Base-by-base conservation (phyloP, 2,113 vertebrate species). In the Salvelinus fontinalis region DNA sequence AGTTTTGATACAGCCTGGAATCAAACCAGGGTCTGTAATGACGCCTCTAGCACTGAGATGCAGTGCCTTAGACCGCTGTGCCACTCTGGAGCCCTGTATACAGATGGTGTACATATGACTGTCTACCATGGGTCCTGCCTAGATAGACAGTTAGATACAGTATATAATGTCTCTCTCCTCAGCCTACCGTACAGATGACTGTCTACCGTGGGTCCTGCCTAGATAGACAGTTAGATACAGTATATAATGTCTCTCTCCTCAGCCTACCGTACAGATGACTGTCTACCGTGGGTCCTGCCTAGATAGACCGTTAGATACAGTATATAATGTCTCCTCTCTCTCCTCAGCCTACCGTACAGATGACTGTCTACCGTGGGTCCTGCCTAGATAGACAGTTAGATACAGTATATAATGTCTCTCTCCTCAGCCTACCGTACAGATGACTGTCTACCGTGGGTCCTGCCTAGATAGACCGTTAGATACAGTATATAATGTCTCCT, bases 121-220 rank as follows among this genome's bases (percentile, higher is more conserved):
- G 93, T 71, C 94, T 93, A 89, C 97, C 98, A 14, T 99, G 98
- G 98, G 96, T 99, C 84, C 90, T 99, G 82, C 98, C 27, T 29
- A 29, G 27, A 27, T 27, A 27, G 27, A 27, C 27, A 3, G 29
- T 29, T 29, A 29, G 29, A 29, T 29, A 29, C 44, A 48, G 44
- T 48, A 7, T 9, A 12, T 48, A 48, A 48, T 48, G 7, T 48
- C 24, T 14, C 27, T 29, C 27, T 29, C 6, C 44, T 2, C 83
- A 99, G 98, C 98, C 0, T 99, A 99, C 89, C 96, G 97, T 76
- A 99, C 98, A 0, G 97, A 98, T 49, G 97, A 97, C 57, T 90
- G 93, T 71, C 94, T 93, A 89, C 98, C 98, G 16, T 99, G 98
- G 98, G 96, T 99, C 84, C 90, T 99, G 82, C 97, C 97, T 31